Evolutionary conservation across 2,113 vertebrate genomes (phyloP), one percentile per base, ranked within the genome.

Genomic region (Pteropus alecto): DNA sequence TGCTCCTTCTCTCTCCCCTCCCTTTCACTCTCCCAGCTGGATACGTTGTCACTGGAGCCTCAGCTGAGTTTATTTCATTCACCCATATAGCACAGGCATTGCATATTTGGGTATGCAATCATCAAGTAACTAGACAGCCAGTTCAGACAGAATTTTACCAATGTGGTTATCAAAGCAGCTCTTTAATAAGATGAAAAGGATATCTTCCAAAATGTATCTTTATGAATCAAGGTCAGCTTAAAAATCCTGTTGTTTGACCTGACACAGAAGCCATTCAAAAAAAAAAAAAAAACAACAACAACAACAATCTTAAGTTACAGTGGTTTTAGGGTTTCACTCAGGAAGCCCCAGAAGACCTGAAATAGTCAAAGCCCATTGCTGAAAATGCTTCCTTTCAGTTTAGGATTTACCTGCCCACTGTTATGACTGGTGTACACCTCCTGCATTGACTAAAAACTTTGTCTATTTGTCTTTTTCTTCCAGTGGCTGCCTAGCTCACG

Each of bases 31-130:
- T 56, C 97, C 77, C 77, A 28, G 89, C 70, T 77, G 78, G 82
- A 68, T 6, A 60, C 43, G 89, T n/a, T 94, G 94, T 97, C 96
- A 95, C 89, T 95, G 78, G 86, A 85, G 51, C 38, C 82, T 78
- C 81, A 13, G 76, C 70, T 73, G 92, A 70, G 54, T 86, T 74
- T 77, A 70, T 70, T 94, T 38, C 85, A 54, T 41, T 87, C 9
- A 13, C 11, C 79, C 74, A 71, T 15, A 54, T 1, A 19, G 54
- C 33, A 28, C 18, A 61, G 22, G 70, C 7, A 26, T 19, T 76
- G 38, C 35, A 22, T 90, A 93, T 79, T 28, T 95, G 46, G 68
- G 60, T 26, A 79, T 19, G 78, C 48, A 68, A 38, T 6, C 89
- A 74, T 95, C 91, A 83, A 38, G 63, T 48, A 54, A 54, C 43